These are phyloP conservation scores for Lophochroa leadbeateri DNA, from an alignment of 2,113 vertebrate species.

Conservation along the genomic window DNA sequence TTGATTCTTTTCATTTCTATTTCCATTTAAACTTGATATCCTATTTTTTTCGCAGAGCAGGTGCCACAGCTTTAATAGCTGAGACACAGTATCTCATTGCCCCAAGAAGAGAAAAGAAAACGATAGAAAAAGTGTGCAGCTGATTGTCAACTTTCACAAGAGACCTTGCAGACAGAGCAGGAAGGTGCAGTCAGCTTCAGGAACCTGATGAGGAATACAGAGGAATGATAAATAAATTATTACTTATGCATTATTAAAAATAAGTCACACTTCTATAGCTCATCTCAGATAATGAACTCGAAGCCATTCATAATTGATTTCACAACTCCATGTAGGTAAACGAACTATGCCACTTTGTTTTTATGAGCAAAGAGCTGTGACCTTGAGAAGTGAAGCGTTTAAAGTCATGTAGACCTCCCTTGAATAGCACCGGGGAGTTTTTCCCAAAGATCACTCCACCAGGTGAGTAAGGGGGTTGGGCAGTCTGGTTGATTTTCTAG, in stretches of 20 bases:
- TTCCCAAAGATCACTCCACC: neutral
- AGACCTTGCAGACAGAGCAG: neutral
- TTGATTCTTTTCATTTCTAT: neutral
- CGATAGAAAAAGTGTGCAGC: neutral
- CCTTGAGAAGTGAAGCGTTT: neutral
- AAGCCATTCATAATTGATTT: slow-evolving; percentile 54
- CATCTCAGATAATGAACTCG: slow-evolving; percentile 34
- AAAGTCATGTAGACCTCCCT: neutral
- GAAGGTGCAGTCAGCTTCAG: neutral
- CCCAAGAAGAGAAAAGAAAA: neutral
- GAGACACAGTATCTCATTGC: neutral
- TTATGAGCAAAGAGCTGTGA: neutral
- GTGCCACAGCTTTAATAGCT: neutral
- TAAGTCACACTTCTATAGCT: slow-evolving; percentile 46
- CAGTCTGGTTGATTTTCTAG: neutral
- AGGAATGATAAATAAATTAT: slow-evolving; percentile 62
- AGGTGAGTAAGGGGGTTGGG: neutral
- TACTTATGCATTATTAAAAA: slow-evolving; percentile 60
- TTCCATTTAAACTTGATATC: neutral
- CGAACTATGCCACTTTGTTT: neutral
- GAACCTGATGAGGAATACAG: slow-evolving; percentile 18
- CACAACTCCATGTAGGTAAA: neutral
- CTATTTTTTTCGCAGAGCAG: neutral
- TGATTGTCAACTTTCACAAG: neutral
- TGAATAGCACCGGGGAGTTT: neutral